Evolutionary conservation across 2,113 vertebrate species (phyloP).

Genomic region (Epinephelus fuscoguttatus): DNA sequence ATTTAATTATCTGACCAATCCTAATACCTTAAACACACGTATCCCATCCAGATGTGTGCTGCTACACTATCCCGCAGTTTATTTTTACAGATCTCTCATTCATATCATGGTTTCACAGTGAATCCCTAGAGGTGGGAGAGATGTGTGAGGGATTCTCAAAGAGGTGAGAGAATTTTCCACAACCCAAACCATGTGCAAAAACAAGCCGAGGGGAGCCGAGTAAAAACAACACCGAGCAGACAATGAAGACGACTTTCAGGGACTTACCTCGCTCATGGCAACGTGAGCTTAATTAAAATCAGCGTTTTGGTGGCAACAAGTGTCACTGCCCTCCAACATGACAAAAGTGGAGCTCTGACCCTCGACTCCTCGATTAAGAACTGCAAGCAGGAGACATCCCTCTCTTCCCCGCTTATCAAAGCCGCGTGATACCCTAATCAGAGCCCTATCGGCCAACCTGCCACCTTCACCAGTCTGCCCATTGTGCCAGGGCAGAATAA

Average conservation of each 20-base stretch:
- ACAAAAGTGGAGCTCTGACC: conserved; percentile 41
- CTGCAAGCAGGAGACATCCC: conserved; percentile 32
- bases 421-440: conserved; percentile 72
- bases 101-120: conserved; percentile 68
- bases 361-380: conserved; percentile 59
- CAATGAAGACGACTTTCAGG: conserved; percentile 7
- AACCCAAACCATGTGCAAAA: conserved; percentile 48
- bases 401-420: conserved; percentile 55
- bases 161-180: conserved; percentile 75
- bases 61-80: conserved; percentile 59
- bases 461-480: conserved; percentile 53
- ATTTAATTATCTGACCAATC: conserved; percentile 13
- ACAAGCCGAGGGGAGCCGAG: conserved; percentile 36
- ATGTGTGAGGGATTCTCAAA: conserved; percentile 68
- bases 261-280: conserved; percentile 74
- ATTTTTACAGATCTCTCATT: conserved; percentile 69
- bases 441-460: conserved; percentile 57
- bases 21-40: background rate
- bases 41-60: conserved; percentile 17
- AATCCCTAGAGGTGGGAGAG: conserved; percentile 67
- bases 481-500: conserved; percentile 63
- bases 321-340: conserved; percentile 28
- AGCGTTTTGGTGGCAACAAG: conserved; percentile 22
- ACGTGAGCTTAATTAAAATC: conserved; percentile 39
- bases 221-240: conserved; percentile 10